Conservation (phyloP, 1,140 invertebrate species). For the Papilio dardanus region DNA sequence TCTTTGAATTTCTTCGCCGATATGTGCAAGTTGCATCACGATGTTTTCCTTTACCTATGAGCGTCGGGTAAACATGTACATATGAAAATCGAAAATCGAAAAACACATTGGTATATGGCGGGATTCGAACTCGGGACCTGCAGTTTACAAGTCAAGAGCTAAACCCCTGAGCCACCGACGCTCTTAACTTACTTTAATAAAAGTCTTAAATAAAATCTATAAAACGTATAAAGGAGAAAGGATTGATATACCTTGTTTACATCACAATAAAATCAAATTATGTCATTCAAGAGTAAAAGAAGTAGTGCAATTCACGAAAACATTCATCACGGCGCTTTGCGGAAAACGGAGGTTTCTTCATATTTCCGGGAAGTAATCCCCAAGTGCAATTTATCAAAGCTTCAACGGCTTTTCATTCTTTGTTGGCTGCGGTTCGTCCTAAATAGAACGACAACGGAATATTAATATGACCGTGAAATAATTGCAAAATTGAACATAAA, state of each 20-base stretch:
- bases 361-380: conserved; percentile 38
- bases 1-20: no score
- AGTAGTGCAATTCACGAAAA: conserved; percentile 31
- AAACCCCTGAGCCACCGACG: no score
- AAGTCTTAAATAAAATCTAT: not conserved
- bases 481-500: not conserved
- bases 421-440: conserved; percentile 28
- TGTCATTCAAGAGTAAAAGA: conserved; percentile 33
- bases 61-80: no score
- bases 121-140: no score
- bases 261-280: conserved; percentile 19
- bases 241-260: not conserved
- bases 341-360: conserved; percentile 38
- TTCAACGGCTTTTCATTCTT: conserved; percentile 37
- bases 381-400: conserved; percentile 37
- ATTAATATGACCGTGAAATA: not conserved
- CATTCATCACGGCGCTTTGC: conserved; percentile 32
- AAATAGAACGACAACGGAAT: conserved; percentile 29
- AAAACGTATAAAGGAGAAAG: not conserved
- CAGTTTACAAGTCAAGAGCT: no score
- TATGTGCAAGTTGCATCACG: no score
- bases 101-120: no score
- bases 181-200: no score
- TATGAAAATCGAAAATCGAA: no score
- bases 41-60: no score